Evolutionary conservation across 2,113 vertebrate genomes (phyloP).

Genomic region (Formicarius rufipectus): DNA sequence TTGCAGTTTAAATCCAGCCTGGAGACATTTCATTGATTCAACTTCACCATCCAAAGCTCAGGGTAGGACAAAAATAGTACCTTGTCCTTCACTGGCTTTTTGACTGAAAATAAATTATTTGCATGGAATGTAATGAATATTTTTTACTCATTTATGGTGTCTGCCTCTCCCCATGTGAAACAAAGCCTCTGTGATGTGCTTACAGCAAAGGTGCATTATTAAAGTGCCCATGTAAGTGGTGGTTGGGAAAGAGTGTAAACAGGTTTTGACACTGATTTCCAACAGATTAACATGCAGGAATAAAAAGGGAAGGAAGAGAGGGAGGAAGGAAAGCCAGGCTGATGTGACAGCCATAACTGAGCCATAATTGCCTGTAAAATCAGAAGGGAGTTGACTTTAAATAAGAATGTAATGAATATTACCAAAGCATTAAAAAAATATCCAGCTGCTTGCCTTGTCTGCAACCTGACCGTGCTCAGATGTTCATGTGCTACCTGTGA

Average conservation of each 20-base stretch:
- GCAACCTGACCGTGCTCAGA: background rate
- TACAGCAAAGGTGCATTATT: background rate
- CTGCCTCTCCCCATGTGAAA: background rate
- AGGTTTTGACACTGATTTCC: slow-evolving; percentile 33
- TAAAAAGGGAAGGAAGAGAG: background rate
- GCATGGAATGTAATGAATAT: background rate
- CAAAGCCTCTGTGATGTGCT: background rate
- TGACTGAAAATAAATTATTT: background rate
- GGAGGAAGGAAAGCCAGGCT: background rate
- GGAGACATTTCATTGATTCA: background rate
- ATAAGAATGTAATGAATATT: background rate
- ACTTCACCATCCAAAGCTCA: background rate
- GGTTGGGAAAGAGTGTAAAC: background rate
- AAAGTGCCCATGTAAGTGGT: background rate
- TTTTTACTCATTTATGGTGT: background rate
- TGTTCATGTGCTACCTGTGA: accelerated
- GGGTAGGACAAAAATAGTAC: background rate
- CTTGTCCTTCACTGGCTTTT: background rate
- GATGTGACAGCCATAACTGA: background rate
- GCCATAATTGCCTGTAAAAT: slow-evolving; percentile 25
- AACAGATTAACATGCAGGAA: background rate
- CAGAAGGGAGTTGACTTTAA: background rate
- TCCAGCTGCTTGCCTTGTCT: background rate
- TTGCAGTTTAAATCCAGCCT: background rate
- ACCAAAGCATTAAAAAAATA: slow-evolving; percentile 1